phyloP scores from a whole-genome alignment of 2,888 invertebrate species.

The Tipula vernalis region DNA sequence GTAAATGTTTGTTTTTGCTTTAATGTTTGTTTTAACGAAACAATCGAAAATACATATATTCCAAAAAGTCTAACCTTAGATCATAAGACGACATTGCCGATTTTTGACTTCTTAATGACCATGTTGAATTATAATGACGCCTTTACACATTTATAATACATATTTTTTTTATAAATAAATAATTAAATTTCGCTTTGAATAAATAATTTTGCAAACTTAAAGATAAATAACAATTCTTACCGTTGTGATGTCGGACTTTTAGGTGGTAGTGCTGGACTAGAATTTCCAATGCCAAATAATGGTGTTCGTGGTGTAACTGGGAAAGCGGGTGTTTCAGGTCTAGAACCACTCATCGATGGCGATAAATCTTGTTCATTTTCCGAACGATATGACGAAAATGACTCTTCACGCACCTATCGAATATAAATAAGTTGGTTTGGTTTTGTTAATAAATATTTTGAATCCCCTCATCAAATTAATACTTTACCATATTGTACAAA shows the following conservation, averaged over 20 bases:
- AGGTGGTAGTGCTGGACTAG: constrained; percentile 61
- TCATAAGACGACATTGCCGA: constrained; percentile 22
- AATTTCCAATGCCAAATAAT: constrained; percentile 45
- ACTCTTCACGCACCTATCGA: constrained; percentile 45
- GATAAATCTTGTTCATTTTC: constrained; percentile 44
- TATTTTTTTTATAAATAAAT: constrained; percentile 7
- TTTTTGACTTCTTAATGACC: constrained; percentile 23
- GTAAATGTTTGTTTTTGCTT: neutral
- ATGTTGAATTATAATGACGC: constrained; percentile 23
- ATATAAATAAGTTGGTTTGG: neutral
- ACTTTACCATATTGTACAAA: neutral
- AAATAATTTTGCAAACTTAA: neutral
- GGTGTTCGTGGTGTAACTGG: constrained; percentile 86
- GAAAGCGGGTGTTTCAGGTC: constrained; percentile 87
- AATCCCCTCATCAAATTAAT: neutral
- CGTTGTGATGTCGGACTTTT: constrained; percentile 66
- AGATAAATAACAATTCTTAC: constrained; percentile 31
- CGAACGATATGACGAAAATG: constrained; percentile 54
- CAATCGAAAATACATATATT: constrained; percentile 10
- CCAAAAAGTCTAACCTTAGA: constrained; percentile 22
- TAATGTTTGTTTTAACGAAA: neutral
- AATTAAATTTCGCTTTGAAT: neutral
- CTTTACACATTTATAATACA: constrained; percentile 13
- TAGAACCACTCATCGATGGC: constrained; percentile 39
- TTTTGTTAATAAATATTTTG: neutral